A percentile compares a stretch with the other conserved stretches of the same genome.
Conservation (phyloP, 2,888 invertebrate species). For the Choreutis nemorana region DNA sequence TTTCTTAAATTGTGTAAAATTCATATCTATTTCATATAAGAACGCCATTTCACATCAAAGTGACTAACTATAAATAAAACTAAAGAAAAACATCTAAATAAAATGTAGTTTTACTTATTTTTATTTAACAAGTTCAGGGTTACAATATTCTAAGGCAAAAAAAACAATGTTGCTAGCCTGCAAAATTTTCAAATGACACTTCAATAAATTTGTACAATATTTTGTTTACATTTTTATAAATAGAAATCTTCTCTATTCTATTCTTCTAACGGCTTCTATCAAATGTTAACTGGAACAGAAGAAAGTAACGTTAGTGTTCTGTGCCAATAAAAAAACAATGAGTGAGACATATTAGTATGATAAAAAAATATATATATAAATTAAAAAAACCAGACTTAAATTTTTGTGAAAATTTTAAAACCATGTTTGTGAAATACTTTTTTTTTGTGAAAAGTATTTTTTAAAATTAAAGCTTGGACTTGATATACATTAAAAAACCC, state of each 20-base stretch:
- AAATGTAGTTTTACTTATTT: not conserved
- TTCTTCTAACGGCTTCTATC: not conserved
- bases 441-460: too few species aligned
- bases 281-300: slow-evolving; percentile 2
- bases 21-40: not conserved
- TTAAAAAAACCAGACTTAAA: too few species aligned
- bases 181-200: slow-evolving; percentile 52
- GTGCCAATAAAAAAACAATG: slow-evolving; percentile 4
- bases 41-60: not conserved
- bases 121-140: not conserved
- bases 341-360: not conserved
- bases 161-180: slow-evolving; percentile 20
- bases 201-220: too few species aligned
- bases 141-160: slow-evolving; percentile 4
- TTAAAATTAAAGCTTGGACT: too few species aligned
- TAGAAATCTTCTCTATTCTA: slow-evolving; percentile 4
- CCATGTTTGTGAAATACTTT: too few species aligned
- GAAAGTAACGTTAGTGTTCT: not conserved
- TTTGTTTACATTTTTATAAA: slow-evolving; percentile 10
- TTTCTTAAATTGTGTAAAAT: slow-evolving; percentile 11
- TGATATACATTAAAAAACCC: too few species aligned
- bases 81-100: slow-evolving; percentile 1
- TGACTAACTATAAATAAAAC: slow-evolving; percentile 13
- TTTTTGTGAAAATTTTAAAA: too few species aligned
- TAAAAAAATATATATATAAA: slow-evolving; percentile 13